phyloP scores from a whole-genome alignment of 2,113 vertebrate species.

The human region GRCh38 chr2:233801501-233802000 shows the following conservation, averaged over 20 bases:
- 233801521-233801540: neutral
- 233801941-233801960: neutral
- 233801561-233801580: neutral
- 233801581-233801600: neutral
- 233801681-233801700: fast-evolving
- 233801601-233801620: neutral
- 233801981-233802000: neutral
- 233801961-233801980: neutral
- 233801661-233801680: neutral
- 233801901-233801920: fast-evolving
- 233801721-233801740: too few species aligned
- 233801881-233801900: neutral
- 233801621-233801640: neutral
- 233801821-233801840: neutral
- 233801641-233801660: too few species aligned
- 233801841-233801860: neutral
- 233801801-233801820: fast-evolving
- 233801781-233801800: neutral
- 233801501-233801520: neutral
- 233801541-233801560: neutral
- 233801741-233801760: neutral
- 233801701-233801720: too few species aligned
- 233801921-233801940: neutral
- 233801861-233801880: neutral
- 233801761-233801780: too few species aligned